These are phyloP conservation scores for Gymnocypris eckloni DNA, from an alignment of 2,797 vertebrate species.

Conservation along the genomic window DNA sequence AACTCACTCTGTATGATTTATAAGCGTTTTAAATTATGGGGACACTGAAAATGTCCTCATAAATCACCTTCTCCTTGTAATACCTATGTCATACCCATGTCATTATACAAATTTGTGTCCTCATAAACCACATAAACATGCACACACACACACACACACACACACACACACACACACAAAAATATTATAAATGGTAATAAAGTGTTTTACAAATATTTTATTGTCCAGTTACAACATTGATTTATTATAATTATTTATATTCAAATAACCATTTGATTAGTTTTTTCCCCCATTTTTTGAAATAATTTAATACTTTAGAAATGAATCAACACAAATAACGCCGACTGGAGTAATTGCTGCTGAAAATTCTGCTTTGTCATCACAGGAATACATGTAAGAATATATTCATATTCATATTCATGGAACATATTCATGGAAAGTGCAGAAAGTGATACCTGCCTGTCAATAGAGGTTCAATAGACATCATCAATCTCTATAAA, in stretches of 20 bases:
- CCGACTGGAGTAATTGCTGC: not conserved
- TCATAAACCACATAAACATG: no score
- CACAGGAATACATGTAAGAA: not conserved
- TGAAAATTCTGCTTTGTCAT: not conserved
- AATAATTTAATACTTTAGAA: not conserved
- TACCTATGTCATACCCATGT: no score
- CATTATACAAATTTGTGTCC: no score
- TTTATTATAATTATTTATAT: not conserved
- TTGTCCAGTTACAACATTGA: not conserved
- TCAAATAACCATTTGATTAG: not conserved
- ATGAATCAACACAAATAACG: not conserved
- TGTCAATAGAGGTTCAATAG: slow-evolving; percentile 33
- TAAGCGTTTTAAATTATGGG: no score
- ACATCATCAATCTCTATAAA: slow-evolving; percentile 11
- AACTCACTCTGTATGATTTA: no score
- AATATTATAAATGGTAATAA: not conserved
- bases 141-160: no score
- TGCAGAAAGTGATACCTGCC: slow-evolving; percentile 1
- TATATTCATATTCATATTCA: not conserved
- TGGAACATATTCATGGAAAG: not conserved
- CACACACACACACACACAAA: no score
- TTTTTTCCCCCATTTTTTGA: not conserved
- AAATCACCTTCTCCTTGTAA: no score
- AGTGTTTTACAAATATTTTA: not conserved
- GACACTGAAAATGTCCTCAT: no score